Conservation (phyloP, 2,888 invertebrate genomes). For the Sarcophaga subvicina region DNA sequence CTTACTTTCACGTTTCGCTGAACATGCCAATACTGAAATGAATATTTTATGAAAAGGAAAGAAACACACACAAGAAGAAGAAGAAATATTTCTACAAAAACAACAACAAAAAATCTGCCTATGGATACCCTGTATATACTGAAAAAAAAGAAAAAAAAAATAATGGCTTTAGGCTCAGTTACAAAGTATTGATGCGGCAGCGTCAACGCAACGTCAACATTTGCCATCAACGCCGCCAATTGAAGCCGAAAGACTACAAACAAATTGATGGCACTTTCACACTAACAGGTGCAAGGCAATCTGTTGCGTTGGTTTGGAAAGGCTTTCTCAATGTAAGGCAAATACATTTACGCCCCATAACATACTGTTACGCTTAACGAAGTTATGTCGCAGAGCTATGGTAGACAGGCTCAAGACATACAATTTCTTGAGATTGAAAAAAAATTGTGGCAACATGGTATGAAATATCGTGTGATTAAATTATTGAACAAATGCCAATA, state of each 20-base stretch:
- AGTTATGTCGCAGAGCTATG: too few relatives aligned
- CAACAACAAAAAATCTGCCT: background rate
- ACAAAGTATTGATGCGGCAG: constrained; percentile 17
- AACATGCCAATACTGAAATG: constrained; percentile 64
- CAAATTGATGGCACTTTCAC: background rate
- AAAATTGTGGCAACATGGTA: too few relatives aligned
- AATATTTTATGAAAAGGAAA: constrained; percentile 59
- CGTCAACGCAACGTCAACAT: constrained; percentile 1
- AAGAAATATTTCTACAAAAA: background rate
- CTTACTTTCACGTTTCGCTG: constrained; percentile 56
- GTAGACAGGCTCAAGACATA: too few relatives aligned
- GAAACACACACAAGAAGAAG: constrained; percentile 11
- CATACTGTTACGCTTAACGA: too few relatives aligned
- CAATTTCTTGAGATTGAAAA: too few relatives aligned
- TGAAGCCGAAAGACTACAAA: constrained; percentile 10
- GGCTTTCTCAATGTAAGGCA: too few relatives aligned
- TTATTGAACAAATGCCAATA: too few relatives aligned
- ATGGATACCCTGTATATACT: constrained; percentile 34
- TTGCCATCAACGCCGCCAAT: background rate
- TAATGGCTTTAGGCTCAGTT: constrained; percentile 36
- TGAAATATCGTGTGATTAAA: too few relatives aligned
- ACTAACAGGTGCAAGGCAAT: too few relatives aligned
- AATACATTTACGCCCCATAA: too few relatives aligned
- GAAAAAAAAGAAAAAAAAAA: background rate
- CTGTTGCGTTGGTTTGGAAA: too few relatives aligned